Conservation (phyloP, 2,888 invertebrate species). For the Limnephilus auricula region DNA sequence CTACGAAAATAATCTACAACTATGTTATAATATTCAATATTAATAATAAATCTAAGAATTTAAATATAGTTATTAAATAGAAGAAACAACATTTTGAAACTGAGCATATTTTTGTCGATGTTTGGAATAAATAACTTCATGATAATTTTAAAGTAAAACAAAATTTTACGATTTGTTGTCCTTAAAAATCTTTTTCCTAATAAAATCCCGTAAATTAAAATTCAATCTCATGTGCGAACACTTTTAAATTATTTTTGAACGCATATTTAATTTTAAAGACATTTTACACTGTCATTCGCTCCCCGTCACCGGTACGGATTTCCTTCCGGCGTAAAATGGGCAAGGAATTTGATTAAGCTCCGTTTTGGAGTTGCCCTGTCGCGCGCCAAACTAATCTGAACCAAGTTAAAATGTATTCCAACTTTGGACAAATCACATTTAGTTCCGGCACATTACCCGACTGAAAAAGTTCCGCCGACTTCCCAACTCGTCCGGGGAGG, state of each 20-base stretch:
- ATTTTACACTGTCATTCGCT: not conserved
- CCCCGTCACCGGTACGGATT: not conserved
- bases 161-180: not conserved
- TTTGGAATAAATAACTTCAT: not conserved
- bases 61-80: too few relatives aligned
- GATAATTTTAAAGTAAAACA: not conserved
- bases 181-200: not conserved
- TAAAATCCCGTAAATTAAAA: not conserved
- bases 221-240: not conserved
- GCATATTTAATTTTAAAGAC: not conserved
- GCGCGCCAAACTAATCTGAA: slow-evolving; percentile 61
- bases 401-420: slow-evolving; percentile 65
- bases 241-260: not conserved
- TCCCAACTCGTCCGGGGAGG: not conserved
- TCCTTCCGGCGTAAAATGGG: slow-evolving; percentile 17
- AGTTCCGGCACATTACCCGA: slow-evolving; percentile 65
- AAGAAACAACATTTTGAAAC: too few relatives aligned
- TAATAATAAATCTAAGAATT: too few relatives aligned
- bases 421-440: slow-evolving; percentile 64
- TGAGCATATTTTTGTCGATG: too few relatives aligned
- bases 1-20: too few relatives aligned
- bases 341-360: slow-evolving; percentile 47
- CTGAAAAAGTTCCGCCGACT: slow-evolving; percentile 50
- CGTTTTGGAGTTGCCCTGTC: slow-evolving; percentile 34
- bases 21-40: too few relatives aligned